These are phyloP conservation scores for Anthonomus grandis DNA, from an alignment of 1,140 invertebrate genomes.

Conservation along the genomic window DNA sequence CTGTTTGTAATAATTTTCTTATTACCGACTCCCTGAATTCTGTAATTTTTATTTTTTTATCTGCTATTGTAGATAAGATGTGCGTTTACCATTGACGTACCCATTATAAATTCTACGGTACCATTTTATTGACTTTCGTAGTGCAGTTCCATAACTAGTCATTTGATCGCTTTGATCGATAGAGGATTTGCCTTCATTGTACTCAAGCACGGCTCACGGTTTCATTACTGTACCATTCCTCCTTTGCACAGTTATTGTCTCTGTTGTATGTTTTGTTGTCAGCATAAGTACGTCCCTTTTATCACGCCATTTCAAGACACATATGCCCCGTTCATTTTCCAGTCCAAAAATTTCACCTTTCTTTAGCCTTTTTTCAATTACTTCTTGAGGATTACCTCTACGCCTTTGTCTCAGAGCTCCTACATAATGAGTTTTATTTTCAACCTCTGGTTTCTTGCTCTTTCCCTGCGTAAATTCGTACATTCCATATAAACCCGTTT, in stretches of 20 bases:
- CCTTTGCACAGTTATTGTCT: slow-evolving; percentile 36
- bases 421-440: slow-evolving; percentile 42
- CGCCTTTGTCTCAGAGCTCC: slow-evolving; percentile 43
- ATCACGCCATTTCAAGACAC: slow-evolving; percentile 46
- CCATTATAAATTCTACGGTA: slow-evolving; percentile 23
- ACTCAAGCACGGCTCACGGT: slow-evolving; percentile 42
- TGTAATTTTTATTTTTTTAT: slow-evolving; percentile 29
- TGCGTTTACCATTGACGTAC: slow-evolving; percentile 22
- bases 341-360: slow-evolving; percentile 38
- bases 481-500: slow-evolving; percentile 26
- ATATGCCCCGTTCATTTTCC: slow-evolving; percentile 43
- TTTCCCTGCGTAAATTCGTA: slow-evolving; percentile 35
- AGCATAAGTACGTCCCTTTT: slow-evolving; percentile 42
- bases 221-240: slow-evolving; percentile 37
- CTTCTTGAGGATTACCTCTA: slow-evolving; percentile 35
- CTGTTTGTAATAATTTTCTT: too few species aligned
- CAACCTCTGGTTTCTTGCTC: slow-evolving; percentile 25
- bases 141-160: slow-evolving; percentile 21
- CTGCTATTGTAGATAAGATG: slow-evolving; percentile 11
- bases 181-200: slow-evolving; percentile 46
- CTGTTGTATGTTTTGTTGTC: too few species aligned
- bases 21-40: too few species aligned
- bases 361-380: slow-evolving; percentile 41
- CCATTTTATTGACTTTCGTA: slow-evolving; percentile 19
- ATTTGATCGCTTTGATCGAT: slow-evolving; percentile 48